Evolutionary conservation across 1,140 invertebrate genomes (phyloP).

Genomic region (Lucilia sericata): DNA sequence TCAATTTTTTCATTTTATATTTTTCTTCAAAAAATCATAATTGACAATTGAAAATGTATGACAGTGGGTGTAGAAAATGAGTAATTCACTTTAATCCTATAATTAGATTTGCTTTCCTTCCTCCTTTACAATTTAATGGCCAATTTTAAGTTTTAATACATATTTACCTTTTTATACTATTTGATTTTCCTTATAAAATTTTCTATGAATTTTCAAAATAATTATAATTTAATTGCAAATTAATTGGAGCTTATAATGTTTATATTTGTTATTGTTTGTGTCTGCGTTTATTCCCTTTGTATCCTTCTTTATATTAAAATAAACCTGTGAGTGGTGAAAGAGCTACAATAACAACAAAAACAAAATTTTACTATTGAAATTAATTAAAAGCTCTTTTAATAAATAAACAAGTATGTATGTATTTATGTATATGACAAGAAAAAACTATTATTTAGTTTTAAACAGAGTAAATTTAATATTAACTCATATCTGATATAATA

Average conservation of each 20-base stretch:
- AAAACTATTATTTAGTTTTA: too few relatives aligned
- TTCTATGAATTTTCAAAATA: background rate
- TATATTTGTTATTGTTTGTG: background rate
- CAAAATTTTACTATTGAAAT: background rate
- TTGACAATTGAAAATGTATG: slow-evolving; percentile 29
- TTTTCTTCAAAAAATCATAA: slow-evolving; percentile 34
- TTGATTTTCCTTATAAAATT: background rate
- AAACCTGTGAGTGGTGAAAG: background rate
- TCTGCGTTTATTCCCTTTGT: background rate
- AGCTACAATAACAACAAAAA: background rate
- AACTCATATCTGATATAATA: too few relatives aligned
- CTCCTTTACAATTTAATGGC: background rate
- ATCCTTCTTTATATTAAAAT: background rate
- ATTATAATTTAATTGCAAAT: slow-evolving; percentile 30
- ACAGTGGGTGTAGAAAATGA: background rate
- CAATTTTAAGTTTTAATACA: background rate
- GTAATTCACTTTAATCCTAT: background rate
- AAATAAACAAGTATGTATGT: background rate
- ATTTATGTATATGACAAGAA: too few relatives aligned
- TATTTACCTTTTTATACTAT: too few relatives aligned
- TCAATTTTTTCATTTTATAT: background rate
- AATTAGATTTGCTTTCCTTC: background rate
- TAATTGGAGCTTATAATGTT: slow-evolving; percentile 7
- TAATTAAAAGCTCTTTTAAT: background rate
- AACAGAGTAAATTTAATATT: too few relatives aligned